A percentile compares a stretch with the other conserved stretches of the same genome.
phyloP scores from a whole-genome alignment of 92 coral and sea anemone genomes.

The Bergia sp. region DNA sequence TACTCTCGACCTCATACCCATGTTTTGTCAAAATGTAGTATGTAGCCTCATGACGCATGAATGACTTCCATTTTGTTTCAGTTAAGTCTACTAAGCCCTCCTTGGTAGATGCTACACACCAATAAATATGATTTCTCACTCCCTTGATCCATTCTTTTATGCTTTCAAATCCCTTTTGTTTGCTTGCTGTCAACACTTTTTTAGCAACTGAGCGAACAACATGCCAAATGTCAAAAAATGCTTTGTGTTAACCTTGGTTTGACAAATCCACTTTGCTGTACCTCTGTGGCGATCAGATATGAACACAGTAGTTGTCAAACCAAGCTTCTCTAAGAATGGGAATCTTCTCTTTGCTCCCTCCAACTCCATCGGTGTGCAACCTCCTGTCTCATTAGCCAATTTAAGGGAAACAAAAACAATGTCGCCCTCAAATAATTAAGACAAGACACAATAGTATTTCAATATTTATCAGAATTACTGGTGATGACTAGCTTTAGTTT shows the following conservation, averaged over 20 bases:
- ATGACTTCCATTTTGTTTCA: constrained; percentile 31
- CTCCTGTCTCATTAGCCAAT: constrained; percentile 62
- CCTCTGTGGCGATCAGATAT: constrained; percentile 26
- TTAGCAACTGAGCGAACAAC: constrained; percentile 11
- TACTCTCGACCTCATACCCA: too few relatives aligned
- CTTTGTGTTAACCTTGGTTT: neutral
- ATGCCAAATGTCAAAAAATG: constrained; percentile 42
- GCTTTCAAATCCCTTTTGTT: constrained; percentile 14
- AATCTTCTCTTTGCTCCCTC: constrained; percentile 66
- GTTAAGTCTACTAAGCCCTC: neutral
- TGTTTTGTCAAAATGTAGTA: too few relatives aligned
- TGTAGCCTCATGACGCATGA: constrained; percentile 18
- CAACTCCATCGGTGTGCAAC: constrained; percentile 62
- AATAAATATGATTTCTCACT: constrained; percentile 24
- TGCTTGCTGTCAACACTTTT: neutral
- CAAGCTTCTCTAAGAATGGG: constrained; percentile 30
- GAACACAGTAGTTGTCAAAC: constrained; percentile 20
- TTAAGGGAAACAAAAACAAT: neutral
- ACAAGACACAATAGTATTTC: neutral
- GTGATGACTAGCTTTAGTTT: neutral
- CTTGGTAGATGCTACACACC: constrained; percentile 25
- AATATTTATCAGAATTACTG: neutral
- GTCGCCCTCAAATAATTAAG: neutral
- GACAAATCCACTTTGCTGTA: constrained; percentile 19
- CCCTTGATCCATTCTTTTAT: constrained; percentile 28